phyloP scores from a whole-genome alignment of 2,888 invertebrate genomes.

The Lithodes maja region DNA sequence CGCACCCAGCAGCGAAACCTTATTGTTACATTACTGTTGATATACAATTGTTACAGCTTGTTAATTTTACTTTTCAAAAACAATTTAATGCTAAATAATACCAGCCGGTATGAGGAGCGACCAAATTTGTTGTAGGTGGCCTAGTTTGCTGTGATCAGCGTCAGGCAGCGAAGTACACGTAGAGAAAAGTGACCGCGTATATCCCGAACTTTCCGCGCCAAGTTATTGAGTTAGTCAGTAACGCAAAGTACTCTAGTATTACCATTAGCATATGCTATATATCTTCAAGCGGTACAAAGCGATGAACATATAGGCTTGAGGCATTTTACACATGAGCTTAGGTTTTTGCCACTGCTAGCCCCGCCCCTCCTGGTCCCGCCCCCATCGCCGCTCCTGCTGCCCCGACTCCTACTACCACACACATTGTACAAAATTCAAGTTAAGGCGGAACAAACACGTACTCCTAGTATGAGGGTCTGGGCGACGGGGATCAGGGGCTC shows the following conservation, averaged over 20 bases:
- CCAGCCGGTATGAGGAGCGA: not conserved
- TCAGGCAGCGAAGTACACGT: constrained; percentile 65
- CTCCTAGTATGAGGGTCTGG: constrained; percentile 46
- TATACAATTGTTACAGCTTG: not conserved
- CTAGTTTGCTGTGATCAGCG: constrained; percentile 62
- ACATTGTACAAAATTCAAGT: constrained; percentile 60
- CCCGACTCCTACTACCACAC: constrained; percentile 43
- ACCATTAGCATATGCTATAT: constrained; percentile 65
- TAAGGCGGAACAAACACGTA: constrained; percentile 60
- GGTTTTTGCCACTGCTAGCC: constrained; percentile 15
- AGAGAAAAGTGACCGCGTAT: constrained; percentile 68
- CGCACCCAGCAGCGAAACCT: not conserved
- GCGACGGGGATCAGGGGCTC: constrained; percentile 38
- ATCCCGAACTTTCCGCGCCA: constrained; percentile 68
- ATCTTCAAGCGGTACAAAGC: constrained; percentile 68
- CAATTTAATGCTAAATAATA: constrained; percentile 5
- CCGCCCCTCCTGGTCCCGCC: not conserved
- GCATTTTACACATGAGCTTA: constrained; percentile 53
- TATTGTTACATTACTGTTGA: not conserved
- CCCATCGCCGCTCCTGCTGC: constrained; percentile 22
- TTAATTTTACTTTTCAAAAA: constrained; percentile 10
- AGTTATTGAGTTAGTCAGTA: constrained; percentile 66
- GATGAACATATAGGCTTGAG: constrained; percentile 67
- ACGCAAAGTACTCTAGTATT: constrained; percentile 68
- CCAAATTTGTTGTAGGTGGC: constrained; percentile 5